Evolutionary conservation across 2,797 vertebrate genomes (phyloP).

Genomic region (Lacerta viridis): DNA sequence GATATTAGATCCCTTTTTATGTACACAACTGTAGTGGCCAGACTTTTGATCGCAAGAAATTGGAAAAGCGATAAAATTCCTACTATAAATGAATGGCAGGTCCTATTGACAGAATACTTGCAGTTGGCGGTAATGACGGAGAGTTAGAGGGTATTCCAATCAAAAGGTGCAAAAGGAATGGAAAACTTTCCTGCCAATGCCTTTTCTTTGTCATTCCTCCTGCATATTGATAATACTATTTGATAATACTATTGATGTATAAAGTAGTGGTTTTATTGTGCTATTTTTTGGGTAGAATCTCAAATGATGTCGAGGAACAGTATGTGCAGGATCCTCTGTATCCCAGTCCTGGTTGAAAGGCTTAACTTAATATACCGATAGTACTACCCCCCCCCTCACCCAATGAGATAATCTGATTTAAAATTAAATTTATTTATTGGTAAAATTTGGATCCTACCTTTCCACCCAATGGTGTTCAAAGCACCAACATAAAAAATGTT

Average conservation of each 20-base stretch:
- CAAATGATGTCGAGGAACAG: slow-evolving; percentile 4
- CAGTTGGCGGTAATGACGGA: no score
- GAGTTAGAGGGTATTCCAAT: no score
- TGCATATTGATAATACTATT: slow-evolving; percentile 8
- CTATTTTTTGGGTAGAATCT: not conserved
- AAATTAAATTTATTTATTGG: not conserved
- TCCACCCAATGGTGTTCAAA: not conserved
- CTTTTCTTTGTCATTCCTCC: not conserved
- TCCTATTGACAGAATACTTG: no score
- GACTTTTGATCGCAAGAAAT: no score
- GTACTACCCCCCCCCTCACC: not conserved
- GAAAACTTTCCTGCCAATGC: not conserved
- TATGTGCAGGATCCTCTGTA: slow-evolving; percentile 13
- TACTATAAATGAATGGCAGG: no score
- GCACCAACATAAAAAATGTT: not conserved
- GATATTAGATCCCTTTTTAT: no score
- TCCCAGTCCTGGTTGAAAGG: slow-evolving; percentile 14
- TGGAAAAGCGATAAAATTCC: no score
- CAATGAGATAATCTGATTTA: slow-evolving; percentile 12
- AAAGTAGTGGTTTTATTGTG: not conserved
- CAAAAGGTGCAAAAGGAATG: no score
- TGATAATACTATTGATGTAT: not conserved
- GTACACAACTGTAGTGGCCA: no score
- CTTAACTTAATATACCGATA: slow-evolving; percentile 10
- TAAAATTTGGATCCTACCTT: not conserved